Conservation (phyloP, 2,888 invertebrate genomes). For the Lochmaea capreae region DNA sequence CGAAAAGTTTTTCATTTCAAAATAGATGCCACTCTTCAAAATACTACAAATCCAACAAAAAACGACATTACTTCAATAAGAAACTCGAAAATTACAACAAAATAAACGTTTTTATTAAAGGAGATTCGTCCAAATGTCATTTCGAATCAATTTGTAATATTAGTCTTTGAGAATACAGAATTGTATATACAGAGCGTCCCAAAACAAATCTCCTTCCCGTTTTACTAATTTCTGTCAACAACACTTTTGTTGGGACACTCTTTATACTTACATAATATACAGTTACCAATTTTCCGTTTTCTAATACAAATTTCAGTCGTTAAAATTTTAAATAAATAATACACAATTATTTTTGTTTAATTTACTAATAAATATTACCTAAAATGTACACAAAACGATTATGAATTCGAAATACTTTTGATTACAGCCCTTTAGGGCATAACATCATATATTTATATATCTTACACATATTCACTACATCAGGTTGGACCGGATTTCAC, state of each 20-base stretch:
- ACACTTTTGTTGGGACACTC: neutral
- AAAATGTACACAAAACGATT: neutral
- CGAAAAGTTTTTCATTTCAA: neutral
- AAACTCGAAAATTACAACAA: no score
- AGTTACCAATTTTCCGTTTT: neutral
- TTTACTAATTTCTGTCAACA: neutral
- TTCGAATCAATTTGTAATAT: neutral
- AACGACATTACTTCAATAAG: neutral
- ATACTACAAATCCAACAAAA: neutral
- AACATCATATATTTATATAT: neutral
- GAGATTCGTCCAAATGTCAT: no score
- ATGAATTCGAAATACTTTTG: slow-evolving; percentile 1
- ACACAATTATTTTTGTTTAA: neutral
- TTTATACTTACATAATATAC: neutral
- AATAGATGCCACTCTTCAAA: neutral
- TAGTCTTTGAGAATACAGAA: no score
- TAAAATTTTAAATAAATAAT: slow-evolving; percentile 7
- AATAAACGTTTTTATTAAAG: no score
- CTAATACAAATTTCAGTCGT: neutral
- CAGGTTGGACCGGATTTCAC: neutral
- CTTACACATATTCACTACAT: neutral
- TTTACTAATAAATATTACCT: slow-evolving; percentile 13
- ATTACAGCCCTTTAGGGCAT: neutral
- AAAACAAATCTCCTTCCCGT: neutral
- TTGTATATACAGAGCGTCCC: neutral